Percentiles rank a stretch among this genome's conserved stretches.
Evolutionary conservation across 2,113 vertebrate species (phyloP).

Genomic region (Lepidothrix coronata): DNA sequence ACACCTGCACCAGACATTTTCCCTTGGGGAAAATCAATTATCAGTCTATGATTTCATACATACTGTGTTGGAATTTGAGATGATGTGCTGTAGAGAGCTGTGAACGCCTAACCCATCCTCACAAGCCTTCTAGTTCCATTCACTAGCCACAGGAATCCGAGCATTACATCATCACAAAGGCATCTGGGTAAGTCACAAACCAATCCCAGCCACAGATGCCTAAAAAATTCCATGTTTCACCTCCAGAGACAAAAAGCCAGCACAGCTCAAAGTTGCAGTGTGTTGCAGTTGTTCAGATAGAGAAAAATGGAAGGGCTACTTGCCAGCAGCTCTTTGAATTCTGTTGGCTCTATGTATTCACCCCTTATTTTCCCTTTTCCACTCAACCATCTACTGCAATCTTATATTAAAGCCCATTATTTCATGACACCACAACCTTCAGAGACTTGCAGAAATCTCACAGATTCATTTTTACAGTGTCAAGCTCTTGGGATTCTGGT

Average conservation of each 20-base stretch:
- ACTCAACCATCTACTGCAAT: not conserved
- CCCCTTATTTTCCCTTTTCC: not conserved
- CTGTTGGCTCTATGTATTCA: not conserved
- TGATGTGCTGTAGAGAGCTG: not conserved
- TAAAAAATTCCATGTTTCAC: not conserved
- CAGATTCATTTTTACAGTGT: not conserved
- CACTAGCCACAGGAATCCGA: not conserved
- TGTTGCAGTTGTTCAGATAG: not conserved
- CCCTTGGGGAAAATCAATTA: not conserved
- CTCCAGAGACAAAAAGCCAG: not conserved
- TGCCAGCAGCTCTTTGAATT: not conserved
- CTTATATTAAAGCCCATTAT: not conserved
- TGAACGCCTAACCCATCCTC: not conserved
- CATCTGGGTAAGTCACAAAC: not conserved
- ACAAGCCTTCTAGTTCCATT: not conserved
- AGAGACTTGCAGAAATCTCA: not conserved
- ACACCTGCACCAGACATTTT: not conserved
- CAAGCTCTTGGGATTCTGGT: not conserved
- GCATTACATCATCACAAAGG: not conserved
- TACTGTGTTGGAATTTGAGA: not conserved
- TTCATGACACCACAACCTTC: not conserved
- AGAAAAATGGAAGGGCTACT: not conserved
- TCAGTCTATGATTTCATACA: not conserved
- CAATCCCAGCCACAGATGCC: not conserved
- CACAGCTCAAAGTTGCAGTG: not conserved